Conservation (phyloP, 2,888 invertebrate species). For the Tipula lateralis region DNA sequence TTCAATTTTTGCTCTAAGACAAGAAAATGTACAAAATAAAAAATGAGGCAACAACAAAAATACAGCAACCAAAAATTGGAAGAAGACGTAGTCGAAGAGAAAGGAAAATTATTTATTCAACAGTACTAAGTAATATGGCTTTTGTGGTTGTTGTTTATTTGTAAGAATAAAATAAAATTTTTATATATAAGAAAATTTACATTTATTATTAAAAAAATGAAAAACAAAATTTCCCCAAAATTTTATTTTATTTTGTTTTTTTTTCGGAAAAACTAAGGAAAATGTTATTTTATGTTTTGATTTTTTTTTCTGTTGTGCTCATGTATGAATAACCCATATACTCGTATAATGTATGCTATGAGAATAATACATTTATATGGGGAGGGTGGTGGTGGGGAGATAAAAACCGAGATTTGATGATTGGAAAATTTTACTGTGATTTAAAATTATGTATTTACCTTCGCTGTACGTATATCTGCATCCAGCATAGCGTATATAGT, state of each 20-base stretch:
- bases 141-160: slow-evolving; percentile 29
- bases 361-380: background rate
- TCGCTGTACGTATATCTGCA: too few relatives aligned
- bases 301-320: background rate
- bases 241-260: too few relatives aligned
- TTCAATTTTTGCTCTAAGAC: background rate
- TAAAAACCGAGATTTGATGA: background rate
- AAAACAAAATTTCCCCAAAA: background rate
- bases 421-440: background rate
- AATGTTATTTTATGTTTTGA: slow-evolving; percentile 24
- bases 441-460: background rate
- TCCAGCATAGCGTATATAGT: background rate
- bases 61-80: background rate
- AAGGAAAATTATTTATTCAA: slow-evolving; percentile 14
- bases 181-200: background rate
- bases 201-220: slow-evolving; percentile 25
- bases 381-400: background rate
- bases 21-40: background rate
- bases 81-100: background rate
- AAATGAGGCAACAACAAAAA: background rate
- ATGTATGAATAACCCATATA: background rate
- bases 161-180: background rate
- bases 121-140: slow-evolving; percentile 26
- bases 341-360: background rate
- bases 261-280: background rate